Base-by-base conservation (phyloP, 2,113 vertebrate genomes). In the Micronisus gabar region DNA sequence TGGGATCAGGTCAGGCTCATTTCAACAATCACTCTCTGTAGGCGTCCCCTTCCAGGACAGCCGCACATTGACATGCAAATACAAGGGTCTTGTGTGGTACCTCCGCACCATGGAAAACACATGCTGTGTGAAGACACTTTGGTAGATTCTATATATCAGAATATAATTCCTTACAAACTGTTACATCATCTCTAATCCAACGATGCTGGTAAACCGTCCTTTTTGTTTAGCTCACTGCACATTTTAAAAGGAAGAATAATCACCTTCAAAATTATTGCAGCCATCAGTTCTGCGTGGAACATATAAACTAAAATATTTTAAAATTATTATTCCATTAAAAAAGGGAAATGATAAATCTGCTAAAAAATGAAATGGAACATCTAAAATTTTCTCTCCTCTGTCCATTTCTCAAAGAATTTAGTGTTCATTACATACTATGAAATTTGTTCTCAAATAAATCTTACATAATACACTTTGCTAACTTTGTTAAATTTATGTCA, bases 71-170 rank as follows among this genome's bases (percentile, higher is more conserved):
- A 79, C 27, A 56, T 25, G 38, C 25, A 90, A 74, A 76, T 36
- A 66, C 26, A 79, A 34, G 27, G 43, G 27, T 27, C 41, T 47
- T 29, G 25, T 34, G n/a, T 34, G 45, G 43, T 18, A 62, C 56
- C 62, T 45, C 10, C 0, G 2, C 16, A 20, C 20, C 27, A 11
- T 0, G 0, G n/a, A 61, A 86, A 79, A 41, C 20, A 21, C n/a
- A 45, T 1, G 7, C 2, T 5, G 26, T 4, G 2, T 61, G 36
- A 74, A 92, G 81, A 65, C 40, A 4, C 32, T 67, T 30, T 2
- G 17, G 8, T 59, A 63, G 25, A 47, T 30, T 59, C 73, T 32
- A 19, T 8, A 9, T 7, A 43, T 17, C 5, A 34, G 17, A 58
- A 20, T 21, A 10, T n/a, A 13, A 45, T 53, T 55, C 32, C 59